phyloP scores from a whole-genome alignment of 37 sponge, comb jelly and placozoan species.

The Mnemiopsis leidyi region DNA sequence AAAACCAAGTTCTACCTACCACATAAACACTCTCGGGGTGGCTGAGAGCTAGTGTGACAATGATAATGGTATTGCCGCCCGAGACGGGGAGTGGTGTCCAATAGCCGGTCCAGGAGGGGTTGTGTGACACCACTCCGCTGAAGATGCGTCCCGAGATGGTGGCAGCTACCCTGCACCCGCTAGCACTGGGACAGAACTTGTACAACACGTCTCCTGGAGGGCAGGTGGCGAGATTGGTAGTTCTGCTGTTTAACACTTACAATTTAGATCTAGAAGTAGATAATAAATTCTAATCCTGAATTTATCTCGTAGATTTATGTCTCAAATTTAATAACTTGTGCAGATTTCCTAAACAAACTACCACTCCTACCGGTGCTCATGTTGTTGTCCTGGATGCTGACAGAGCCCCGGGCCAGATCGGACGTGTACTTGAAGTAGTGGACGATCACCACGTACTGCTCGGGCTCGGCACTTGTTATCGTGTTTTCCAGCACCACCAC shows the following conservation, averaged over 20 bases:
- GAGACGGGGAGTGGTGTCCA: not conserved
- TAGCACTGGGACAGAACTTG: conserved; percentile 19
- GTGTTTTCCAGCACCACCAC: not conserved
- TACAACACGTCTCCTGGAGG: not conserved
- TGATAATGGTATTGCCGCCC: not conserved
- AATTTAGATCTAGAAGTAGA: too few species aligned
- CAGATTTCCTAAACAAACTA: too few species aligned
- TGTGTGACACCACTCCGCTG: conserved; percentile 11
- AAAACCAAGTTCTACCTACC: not conserved
- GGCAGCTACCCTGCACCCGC: conserved; percentile 16
- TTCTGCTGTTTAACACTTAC: too few species aligned
- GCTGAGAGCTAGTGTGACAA: not conserved
- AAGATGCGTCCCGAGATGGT: not conserved
- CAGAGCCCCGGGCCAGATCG: not conserved
- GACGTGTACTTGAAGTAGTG: conserved; percentile 40
- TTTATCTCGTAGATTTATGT: too few species aligned
- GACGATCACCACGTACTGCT: conserved; percentile 10
- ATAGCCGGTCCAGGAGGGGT: conserved; percentile 26
- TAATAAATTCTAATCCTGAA: too few species aligned
- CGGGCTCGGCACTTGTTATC: not conserved
- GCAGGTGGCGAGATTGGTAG: too few species aligned
- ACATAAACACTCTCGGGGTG: conserved; percentile 16
- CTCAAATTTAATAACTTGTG: too few species aligned
- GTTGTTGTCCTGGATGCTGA: not conserved
- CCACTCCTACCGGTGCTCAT: not conserved